Base-by-base conservation (phyloP, 2,113 vertebrate species). In the Girardinichthys multiradiatus region DNA sequence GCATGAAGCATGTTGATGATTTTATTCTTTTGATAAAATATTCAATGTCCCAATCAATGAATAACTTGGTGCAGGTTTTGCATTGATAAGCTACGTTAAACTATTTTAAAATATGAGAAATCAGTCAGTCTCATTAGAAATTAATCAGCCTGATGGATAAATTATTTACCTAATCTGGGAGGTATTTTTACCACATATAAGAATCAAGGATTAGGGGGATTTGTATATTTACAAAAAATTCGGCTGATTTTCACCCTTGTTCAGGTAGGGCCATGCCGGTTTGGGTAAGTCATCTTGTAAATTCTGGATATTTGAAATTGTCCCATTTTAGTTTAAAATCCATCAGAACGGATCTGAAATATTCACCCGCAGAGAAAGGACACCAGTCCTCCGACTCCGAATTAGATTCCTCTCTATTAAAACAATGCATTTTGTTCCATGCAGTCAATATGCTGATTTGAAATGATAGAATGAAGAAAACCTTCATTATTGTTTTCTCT, bases 401-500 rank as follows among this genome's bases (percentile, higher is more conserved):
- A 6, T 19, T 17, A 4, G 5, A 17, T 45, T 15, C 14, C 42
- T 45, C 42, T 45, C 5, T 19, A 45, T 45, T 19, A 45, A 17
- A 45, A 45, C 42, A 19, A 45, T 19, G 42, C 17, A 45, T 45
- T 19, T 45, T 45, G 17, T 15, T 45, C 42, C 28, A 64, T 62
- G 82, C 58, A 74, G 86, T 87, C 69, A 64, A 83, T 81, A 54
- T 12, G 57, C 45, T 37, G 70, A 33, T 76, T 51, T 26, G 13
- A 60, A 51, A 71, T 63, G 37, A 72, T 54, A 75, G 37, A 81
- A 71, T 81, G 77, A 84, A 87, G 61, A 81, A 68, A 89, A 71
- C 88, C 70, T 93, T 94, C 93, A 84, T 95, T 95, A 68, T 57
- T 29, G 93, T 70, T 45, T 62, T 73, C 71, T 75, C 51, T 24